These are phyloP conservation scores for Beaufortia kweichowensis DNA, from an alignment of 2,113 vertebrate genomes.

Conservation along the genomic window DNA sequence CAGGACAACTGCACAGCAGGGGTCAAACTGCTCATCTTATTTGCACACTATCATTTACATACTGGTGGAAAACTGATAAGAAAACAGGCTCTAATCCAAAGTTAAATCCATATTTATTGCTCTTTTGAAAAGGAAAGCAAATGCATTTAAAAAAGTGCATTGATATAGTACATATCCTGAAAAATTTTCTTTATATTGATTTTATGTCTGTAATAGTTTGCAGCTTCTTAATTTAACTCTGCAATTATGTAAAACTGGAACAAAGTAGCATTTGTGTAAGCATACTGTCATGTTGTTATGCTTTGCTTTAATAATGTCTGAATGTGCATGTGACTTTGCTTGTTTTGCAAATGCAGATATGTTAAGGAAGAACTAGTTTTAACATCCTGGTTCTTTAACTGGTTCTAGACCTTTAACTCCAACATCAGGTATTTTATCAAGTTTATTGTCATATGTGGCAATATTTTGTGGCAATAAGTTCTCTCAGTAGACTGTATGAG, in stretches of 20 bases:
- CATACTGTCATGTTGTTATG: too few relatives aligned
- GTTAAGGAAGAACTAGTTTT: neutral
- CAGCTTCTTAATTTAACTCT: neutral
- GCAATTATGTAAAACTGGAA: neutral
- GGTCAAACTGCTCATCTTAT: conserved; percentile 42
- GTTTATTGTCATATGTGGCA: neutral
- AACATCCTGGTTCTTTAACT: too few relatives aligned
- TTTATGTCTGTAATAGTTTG: neutral
- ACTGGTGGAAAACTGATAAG: conserved; percentile 43
- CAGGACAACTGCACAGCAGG: conserved; percentile 35
- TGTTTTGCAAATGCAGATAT: neutral
- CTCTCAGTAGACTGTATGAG: too few relatives aligned
- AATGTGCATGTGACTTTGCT: too few relatives aligned
- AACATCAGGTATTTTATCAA: neutral
- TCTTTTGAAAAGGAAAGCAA: neutral
- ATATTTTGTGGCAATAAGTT: neutral
- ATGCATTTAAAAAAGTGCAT: conserved; percentile 22
- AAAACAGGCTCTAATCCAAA: conserved; percentile 19
- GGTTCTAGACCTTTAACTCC: too few relatives aligned
- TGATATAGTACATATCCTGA: neutral
- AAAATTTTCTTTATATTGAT: neutral
- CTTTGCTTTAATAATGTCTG: too few relatives aligned
- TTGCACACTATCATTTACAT: conserved; percentile 54
- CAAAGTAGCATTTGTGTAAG: neutral
- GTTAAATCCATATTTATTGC: conserved; percentile 24